These are phyloP conservation scores for Papilio glaucus DNA, from an alignment of 1,140 invertebrate species.

Conservation along the genomic window DNA sequence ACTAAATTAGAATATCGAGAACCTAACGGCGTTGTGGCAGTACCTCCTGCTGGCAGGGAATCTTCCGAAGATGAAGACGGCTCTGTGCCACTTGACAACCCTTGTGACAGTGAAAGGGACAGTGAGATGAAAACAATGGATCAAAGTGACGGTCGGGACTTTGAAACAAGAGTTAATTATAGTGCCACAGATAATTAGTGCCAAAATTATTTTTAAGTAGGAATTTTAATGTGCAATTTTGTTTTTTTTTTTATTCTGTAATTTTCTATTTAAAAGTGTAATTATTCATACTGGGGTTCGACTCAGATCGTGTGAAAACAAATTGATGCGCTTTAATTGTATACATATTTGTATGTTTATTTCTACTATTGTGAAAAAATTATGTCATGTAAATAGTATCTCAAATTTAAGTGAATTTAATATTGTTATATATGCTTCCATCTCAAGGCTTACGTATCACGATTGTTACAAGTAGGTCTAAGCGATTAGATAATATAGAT, in stretches of 20 bases:
- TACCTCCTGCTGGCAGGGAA: conserved; percentile 60
- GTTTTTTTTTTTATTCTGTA: conserved; percentile 81
- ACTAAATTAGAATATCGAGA: conserved; percentile 87
- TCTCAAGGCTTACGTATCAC: conserved; percentile 72
- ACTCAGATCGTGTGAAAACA: conserved; percentile 76
- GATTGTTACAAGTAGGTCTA: conserved; percentile 69
- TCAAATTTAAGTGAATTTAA: conserved; percentile 73
- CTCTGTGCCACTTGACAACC: conserved; percentile 57
- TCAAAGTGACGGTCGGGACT: conserved; percentile 71
- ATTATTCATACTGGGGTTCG: conserved; percentile 72
- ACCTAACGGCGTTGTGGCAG: conserved; percentile 53
- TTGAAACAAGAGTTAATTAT: conserved; percentile 79
- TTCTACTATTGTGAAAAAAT: conserved; percentile 61
- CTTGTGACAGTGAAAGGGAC: conserved; percentile 68
- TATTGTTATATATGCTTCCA: conserved; percentile 80
- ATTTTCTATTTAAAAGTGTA: conserved; percentile 78
- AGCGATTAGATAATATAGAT: conserved; percentile 58
- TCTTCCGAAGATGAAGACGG: conserved; percentile 78
- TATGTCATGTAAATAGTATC: conserved; percentile 73
- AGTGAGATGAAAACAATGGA: conserved; percentile 75
- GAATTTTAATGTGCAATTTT: conserved; percentile 83
- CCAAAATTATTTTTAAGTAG: conserved; percentile 84
- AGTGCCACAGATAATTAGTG: conserved; percentile 85
- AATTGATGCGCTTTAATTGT: conserved; percentile 80
- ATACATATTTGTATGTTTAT: conserved; percentile 71